phyloP scores from a whole-genome alignment of 2,113 vertebrate species.

The Strix aluco region DNA sequence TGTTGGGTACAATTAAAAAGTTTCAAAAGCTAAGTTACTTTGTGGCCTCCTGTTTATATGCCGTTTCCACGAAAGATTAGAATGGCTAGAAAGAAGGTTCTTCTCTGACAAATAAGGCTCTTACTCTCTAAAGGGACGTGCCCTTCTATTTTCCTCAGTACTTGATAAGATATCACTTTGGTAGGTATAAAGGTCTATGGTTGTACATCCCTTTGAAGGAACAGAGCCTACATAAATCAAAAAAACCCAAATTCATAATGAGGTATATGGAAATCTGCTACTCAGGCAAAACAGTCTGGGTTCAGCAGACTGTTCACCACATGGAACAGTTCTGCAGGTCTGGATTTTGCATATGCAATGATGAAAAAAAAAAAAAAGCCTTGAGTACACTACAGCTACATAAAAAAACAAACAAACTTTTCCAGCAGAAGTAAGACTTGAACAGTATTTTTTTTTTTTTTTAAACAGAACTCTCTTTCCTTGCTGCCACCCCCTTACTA shows the following conservation, averaged over 20 bases:
- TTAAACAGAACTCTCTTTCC: not conserved
- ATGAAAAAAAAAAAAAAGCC: not conserved
- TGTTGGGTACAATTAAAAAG: not conserved
- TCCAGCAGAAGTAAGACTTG: not conserved
- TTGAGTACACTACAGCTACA: not conserved
- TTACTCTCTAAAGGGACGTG: not conserved
- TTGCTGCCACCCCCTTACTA: not conserved
- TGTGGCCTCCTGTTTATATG: not conserved
- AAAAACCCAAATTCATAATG: constrained; percentile 18
- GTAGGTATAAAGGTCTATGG: not conserved
- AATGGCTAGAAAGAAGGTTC: not conserved
- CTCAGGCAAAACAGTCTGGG: constrained; percentile 65
- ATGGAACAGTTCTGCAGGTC: constrained; percentile 56
- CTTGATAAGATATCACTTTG: not conserved
- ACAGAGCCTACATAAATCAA: constrained; percentile 32
- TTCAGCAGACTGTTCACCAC: constrained; percentile 61
- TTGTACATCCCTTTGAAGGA: constrained; percentile 22
- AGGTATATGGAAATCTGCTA: constrained; percentile 59
- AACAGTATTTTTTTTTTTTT: not conserved
- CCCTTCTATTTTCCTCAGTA: not conserved
- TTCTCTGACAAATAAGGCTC: not conserved
- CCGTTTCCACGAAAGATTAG: not conserved
- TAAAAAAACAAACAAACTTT: constrained; percentile 30
- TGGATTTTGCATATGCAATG: constrained; percentile 51
- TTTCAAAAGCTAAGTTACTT: not conserved